A percentile compares a stretch with the other conserved stretches of the same genome.
phyloP scores from a whole-genome alignment of 2,113 vertebrate genomes.

The crab-eating macaque (Macaca fascicularis) region T2T-MFA8v1.1 NC_088392.1:45618501-45619000 shows the following conservation, averaged over 20 bases:
- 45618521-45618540: slow-evolving; percentile 76
- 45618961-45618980: not conserved
- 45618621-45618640: slow-evolving; percentile 67
- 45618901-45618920: slow-evolving; percentile 27
- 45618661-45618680: slow-evolving; percentile 70
- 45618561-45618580: slow-evolving; percentile 77
- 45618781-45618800: slow-evolving; percentile 26
- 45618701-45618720: slow-evolving; percentile 72
- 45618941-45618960: slow-evolving; percentile 34
- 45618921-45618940: slow-evolving; percentile 13
- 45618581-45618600: slow-evolving; percentile 76
- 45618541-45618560: slow-evolving; percentile 56
- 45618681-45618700: slow-evolving; percentile 62
- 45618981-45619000: slow-evolving; percentile 9
- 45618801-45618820: not conserved
- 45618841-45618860: not conserved
- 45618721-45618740: slow-evolving; percentile 58
- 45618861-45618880: not conserved
- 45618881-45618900: not conserved
- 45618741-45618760: slow-evolving; percentile 39
- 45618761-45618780: not conserved
- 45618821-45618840: not conserved
- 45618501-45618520: slow-evolving; percentile 73
- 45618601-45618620: slow-evolving; percentile 78
- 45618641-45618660: slow-evolving; percentile 59